Evolutionary conservation across 2,888 invertebrate genomes (phyloP).

Genomic region (Noctua pronuba): DNA sequence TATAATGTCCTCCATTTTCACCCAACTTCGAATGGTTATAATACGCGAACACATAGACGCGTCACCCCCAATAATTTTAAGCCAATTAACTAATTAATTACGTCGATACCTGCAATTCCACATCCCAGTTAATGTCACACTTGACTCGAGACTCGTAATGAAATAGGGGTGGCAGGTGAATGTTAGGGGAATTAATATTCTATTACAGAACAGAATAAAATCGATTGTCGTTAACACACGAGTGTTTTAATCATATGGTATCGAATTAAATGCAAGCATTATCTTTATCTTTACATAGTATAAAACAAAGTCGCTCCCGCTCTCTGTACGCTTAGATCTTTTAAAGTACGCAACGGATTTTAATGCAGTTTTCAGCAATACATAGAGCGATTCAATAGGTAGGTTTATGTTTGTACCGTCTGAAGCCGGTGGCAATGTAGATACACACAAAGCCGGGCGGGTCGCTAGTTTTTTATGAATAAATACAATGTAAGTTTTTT

Average conservation of each 20-base stretch:
- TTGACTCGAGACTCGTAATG: constrained; percentile 40
- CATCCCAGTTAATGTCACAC: constrained; percentile 58
- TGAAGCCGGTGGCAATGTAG: too few relatives aligned
- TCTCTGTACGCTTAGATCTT: too few relatives aligned
- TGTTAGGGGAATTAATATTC: constrained; percentile 38
- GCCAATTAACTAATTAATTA: constrained; percentile 62
- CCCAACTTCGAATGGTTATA: background rate
- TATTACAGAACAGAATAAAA: background rate
- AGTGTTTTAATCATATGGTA: background rate
- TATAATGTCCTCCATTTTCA: background rate
- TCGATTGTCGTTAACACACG: background rate
- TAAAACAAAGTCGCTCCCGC: too few relatives aligned
- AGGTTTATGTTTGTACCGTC: too few relatives aligned
- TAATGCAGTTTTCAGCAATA: too few relatives aligned
- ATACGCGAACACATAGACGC: constrained; percentile 14
- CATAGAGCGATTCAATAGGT: too few relatives aligned
- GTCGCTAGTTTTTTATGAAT: background rate
- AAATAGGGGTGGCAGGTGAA: constrained; percentile 51
- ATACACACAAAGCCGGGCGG: too few relatives aligned
- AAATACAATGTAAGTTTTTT: background rate
- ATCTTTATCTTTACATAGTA: background rate
- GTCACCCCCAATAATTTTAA: constrained; percentile 43
- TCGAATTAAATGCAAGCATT: too few relatives aligned
- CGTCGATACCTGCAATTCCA: constrained; percentile 60
- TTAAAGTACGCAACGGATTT: too few relatives aligned